phyloP scores from a whole-genome alignment of 2,888 invertebrate species.

The Drosophila bunnanda region DNA sequence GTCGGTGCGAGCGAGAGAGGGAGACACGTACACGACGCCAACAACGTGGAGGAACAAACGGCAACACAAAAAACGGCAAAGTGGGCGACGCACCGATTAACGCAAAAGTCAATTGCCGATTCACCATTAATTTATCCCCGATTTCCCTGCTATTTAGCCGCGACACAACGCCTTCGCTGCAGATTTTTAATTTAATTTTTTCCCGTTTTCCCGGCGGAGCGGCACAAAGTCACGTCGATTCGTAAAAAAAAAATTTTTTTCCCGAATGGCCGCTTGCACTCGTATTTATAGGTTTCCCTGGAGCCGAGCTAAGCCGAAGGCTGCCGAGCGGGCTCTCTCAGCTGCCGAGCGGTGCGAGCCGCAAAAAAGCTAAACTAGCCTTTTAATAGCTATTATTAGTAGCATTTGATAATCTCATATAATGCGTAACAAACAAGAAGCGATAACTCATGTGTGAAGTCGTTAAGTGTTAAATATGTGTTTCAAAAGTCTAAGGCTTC shows the following conservation, averaged over 20 bases:
- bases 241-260: not conserved
- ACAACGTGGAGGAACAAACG: conserved; percentile 30
- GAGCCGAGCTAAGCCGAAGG: too few relatives aligned
- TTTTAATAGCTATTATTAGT: too few relatives aligned
- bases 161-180: not conserved
- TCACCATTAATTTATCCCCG: not conserved
- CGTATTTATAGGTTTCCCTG: not conserved
- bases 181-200: not conserved
- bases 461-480: too few relatives aligned
- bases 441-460: too few relatives aligned
- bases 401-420: too few relatives aligned
- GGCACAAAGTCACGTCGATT: not conserved
- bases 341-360: too few relatives aligned
- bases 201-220: conserved; percentile 7
- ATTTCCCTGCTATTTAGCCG: conserved; percentile 1
- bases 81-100: conserved; percentile 16
- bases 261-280: not conserved
- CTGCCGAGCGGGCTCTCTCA: too few relatives aligned
- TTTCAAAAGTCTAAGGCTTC: too few relatives aligned
- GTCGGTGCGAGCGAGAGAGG: conserved; percentile 21
- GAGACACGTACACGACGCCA: conserved; percentile 46
- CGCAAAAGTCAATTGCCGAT: conserved; percentile 12
- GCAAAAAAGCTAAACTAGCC: too few relatives aligned
- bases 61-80: conserved; percentile 20
- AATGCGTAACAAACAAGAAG: too few relatives aligned